Conservation (phyloP, 2,113 vertebrate species). For the Pycnonotus jocosus region DNA sequence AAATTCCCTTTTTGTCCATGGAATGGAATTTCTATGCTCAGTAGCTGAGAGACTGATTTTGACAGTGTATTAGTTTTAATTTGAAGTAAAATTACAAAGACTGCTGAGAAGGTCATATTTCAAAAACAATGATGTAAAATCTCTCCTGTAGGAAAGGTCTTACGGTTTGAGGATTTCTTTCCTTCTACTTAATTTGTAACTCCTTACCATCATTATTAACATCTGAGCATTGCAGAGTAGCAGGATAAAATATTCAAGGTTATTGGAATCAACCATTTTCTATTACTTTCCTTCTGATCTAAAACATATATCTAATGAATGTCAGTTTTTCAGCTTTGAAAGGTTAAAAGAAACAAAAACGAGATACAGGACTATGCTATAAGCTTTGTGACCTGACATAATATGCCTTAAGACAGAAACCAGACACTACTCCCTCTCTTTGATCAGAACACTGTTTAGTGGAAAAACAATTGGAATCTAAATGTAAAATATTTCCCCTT, state of each 20-base stretch:
- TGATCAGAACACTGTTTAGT: not conserved
- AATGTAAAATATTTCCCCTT: not conserved
- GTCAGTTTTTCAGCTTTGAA: not conserved
- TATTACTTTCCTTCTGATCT: not conserved
- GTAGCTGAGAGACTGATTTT: constrained; percentile 12
- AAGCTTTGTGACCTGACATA: not conserved
- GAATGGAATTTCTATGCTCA: not conserved
- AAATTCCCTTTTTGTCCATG: not conserved
- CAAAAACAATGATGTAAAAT: constrained; percentile 57
- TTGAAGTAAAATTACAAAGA: constrained; percentile 57
- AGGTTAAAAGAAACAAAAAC: constrained; percentile 25
- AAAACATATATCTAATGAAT: not conserved
- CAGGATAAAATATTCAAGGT: constrained; percentile 9
- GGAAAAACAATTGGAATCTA: not conserved
- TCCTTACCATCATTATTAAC: not conserved
- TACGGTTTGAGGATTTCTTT: not conserved
- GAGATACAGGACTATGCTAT: not conserved
- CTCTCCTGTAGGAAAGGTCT: constrained; percentile 28
- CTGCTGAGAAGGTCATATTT: constrained; percentile 48
- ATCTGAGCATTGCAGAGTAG: not conserved
- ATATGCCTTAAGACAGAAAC: not conserved
- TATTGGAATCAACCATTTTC: not conserved
- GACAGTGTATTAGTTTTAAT: constrained; percentile 36
- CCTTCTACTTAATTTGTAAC: not conserved
- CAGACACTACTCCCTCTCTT: not conserved